These are phyloP conservation scores for Psilopogon haemacephalus DNA, from an alignment of 2,113 vertebrate genomes.

Conservation along the genomic window DNA sequence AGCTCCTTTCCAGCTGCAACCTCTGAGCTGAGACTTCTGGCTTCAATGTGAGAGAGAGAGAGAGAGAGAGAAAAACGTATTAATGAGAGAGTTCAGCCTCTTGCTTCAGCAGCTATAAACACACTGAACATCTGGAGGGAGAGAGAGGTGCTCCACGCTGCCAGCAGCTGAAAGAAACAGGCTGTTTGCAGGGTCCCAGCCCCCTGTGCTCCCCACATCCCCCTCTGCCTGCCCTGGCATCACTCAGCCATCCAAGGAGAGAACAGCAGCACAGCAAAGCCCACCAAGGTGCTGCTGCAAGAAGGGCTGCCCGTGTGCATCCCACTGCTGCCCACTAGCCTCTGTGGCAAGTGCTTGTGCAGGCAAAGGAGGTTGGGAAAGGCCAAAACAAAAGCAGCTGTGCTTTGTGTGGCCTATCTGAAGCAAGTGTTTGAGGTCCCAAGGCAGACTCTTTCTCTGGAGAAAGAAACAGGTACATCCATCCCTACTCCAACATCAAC, in stretches of 20 bases:
- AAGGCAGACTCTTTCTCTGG: background rate
- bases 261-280: background rate
- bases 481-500: background rate
- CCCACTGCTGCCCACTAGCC: background rate
- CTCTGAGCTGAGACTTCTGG: conserved; percentile 71
- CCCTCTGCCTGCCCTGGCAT: background rate
- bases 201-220: conserved; percentile 45
- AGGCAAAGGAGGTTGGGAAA: background rate
- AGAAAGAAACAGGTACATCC: background rate
- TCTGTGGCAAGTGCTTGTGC: background rate
- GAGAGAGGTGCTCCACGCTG: conserved; percentile 41
- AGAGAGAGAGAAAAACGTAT: conserved; percentile 56
- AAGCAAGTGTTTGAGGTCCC: background rate
- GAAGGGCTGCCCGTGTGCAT: background rate
- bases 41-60: conserved; percentile 46
- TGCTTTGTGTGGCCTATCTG: background rate
- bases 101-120: conserved; percentile 81
- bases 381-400: background rate
- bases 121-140: conserved; percentile 80
- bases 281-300: background rate
- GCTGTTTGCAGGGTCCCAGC: conserved; percentile 41
- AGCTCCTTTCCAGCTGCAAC: conserved; percentile 74
- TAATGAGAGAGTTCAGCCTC: conserved; percentile 75
- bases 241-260: background rate
- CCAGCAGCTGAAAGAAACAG: conserved; percentile 68